Evolutionary conservation across 2,797 vertebrate genomes (phyloP).

Genomic region (Melanotaenia pygmaea): DNA sequence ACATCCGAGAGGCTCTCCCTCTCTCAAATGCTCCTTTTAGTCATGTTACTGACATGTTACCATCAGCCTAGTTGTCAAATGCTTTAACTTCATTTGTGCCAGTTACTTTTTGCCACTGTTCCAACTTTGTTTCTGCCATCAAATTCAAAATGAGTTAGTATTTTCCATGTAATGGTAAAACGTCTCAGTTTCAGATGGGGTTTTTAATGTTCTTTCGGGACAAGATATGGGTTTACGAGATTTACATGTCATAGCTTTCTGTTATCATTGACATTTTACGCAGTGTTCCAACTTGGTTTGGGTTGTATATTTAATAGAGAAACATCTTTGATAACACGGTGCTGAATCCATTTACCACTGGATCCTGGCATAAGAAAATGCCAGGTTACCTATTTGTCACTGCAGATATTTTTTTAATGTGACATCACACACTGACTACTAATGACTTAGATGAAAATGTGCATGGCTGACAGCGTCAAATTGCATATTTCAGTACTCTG

Average conservation of each 20-base stretch:
- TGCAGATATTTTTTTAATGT: constrained; percentile 39
- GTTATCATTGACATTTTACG: background rate
- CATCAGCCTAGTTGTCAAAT: background rate
- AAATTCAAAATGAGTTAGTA: background rate
- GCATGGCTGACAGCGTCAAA: constrained; percentile 35
- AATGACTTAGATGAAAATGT: constrained; percentile 23
- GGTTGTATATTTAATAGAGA: background rate
- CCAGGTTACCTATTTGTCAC: constrained; percentile 7
- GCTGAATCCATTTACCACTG: background rate
- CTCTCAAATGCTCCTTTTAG: background rate
- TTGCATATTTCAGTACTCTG: background rate
- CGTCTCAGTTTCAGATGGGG: too few species aligned
- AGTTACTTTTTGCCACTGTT: background rate
- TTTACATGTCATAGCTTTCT: background rate
- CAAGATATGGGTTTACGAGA: background rate
- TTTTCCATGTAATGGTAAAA: background rate
- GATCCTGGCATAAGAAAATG: background rate
- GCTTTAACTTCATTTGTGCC: background rate
- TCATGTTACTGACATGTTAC: background rate
- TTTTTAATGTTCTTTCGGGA: too few species aligned
- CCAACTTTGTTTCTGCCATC: background rate
- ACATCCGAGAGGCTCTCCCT: too few species aligned
- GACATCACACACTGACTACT: constrained; percentile 7
- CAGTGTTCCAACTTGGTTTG: background rate
- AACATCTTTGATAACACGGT: background rate